phyloP scores from a whole-genome alignment of 2,888 invertebrate genomes.

The Pseudococcus longispinus region DNA sequence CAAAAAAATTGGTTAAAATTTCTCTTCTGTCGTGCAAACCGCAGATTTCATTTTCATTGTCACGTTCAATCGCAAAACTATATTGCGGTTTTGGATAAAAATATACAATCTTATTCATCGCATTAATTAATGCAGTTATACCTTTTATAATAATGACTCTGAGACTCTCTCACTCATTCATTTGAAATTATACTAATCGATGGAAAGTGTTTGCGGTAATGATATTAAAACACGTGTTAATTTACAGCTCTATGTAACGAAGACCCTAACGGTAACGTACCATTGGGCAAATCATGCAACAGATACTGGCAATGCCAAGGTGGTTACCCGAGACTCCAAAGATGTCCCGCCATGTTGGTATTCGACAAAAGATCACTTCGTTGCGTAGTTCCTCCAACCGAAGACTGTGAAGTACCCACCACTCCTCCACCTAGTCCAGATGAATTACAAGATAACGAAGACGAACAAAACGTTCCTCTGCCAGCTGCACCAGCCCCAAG shows the following conservation, averaged over 20 bases:
- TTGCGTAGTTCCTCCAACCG: constrained; percentile 88
- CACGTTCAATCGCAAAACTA: not conserved
- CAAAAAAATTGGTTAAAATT: not conserved
- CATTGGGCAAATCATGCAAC: constrained; percentile 90
- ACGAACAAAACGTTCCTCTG: constrained; percentile 60
- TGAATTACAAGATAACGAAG: constrained; percentile 63
- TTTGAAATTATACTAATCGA: not conserved
- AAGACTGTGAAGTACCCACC: constrained; percentile 85
- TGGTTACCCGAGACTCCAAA: constrained; percentile 87
- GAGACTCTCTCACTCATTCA: too few species aligned
- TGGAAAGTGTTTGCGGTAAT: not conserved
- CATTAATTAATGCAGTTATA: not conserved
- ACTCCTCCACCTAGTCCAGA: constrained; percentile 73
- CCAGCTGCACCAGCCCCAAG: constrained; percentile 42
- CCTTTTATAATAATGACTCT: not conserved
- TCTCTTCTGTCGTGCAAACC: not conserved
- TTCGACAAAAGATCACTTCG: constrained; percentile 83
- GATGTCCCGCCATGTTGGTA: constrained; percentile 89
- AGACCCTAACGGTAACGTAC: constrained; percentile 89
- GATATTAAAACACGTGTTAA: not conserved
- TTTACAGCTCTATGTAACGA: constrained; percentile 83
- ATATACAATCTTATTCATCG: not conserved
- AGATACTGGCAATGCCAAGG: constrained; percentile 94
- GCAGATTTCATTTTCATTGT: constrained; percentile 24
- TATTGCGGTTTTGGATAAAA: not conserved